phyloP scores from a whole-genome alignment of 2,888 invertebrate genomes.

The Micoletzkya japonica region DNA sequence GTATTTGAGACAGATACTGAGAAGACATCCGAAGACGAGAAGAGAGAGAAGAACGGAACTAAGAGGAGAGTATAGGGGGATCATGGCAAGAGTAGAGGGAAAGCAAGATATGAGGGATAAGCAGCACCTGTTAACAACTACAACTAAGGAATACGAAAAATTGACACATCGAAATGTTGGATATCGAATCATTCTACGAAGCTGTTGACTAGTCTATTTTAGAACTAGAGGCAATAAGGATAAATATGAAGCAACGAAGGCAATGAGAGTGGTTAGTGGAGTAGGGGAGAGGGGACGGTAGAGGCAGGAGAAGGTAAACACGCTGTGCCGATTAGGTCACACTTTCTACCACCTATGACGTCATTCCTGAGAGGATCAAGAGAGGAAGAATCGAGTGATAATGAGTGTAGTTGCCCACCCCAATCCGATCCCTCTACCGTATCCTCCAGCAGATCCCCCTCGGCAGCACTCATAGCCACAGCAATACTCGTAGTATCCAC shows the following conservation, averaged over 20 bases:
- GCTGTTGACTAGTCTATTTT: background rate
- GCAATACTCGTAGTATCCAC: conserved; percentile 56
- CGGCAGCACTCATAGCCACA: conserved; percentile 61
- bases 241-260: background rate
- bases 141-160: conserved; percentile 4
- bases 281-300: background rate
- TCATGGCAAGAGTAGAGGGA: background rate
- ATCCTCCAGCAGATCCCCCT: conserved; percentile 26
- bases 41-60: conserved; percentile 6
- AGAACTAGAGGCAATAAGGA: background rate
- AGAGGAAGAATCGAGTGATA: conserved; percentile 6
- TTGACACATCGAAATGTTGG: conserved; percentile 8
- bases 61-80: background rate
- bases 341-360: too few species aligned
- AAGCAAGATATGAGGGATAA: background rate
- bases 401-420: conserved; percentile 26
- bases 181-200: background rate
- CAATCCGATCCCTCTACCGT: conserved; percentile 64
- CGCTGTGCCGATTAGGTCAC: too few species aligned
- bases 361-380: conserved; percentile 7
- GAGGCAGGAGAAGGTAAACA: background rate
- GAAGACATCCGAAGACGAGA: conserved; percentile 10
- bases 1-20: too few species aligned
- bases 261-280: background rate
- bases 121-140: background rate